Evolutionary conservation across 92 coral and sea anemone genomes (phyloP).

Genomic region (Actinostola sp.): DNA sequence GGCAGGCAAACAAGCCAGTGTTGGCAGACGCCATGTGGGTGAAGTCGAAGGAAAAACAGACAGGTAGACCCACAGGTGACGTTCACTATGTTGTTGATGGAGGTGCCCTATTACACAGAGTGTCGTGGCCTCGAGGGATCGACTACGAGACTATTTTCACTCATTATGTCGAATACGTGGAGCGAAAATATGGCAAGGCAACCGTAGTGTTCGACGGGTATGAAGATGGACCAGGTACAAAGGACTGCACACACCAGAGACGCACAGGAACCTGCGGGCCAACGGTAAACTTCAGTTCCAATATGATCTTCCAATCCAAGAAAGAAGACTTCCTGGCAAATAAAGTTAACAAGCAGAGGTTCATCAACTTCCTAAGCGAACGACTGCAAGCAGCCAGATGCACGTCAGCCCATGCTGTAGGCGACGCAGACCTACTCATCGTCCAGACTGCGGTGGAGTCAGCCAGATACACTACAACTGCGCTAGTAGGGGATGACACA

Average conservation of each 20-base stretch:
- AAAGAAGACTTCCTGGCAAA: constrained; percentile 22
- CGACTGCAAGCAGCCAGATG: neutral
- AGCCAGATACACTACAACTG: neutral
- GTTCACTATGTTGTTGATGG: too few species aligned
- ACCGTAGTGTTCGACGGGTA: constrained; percentile 60
- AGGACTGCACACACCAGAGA: constrained; percentile 45
- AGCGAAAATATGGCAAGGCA: constrained; percentile 31
- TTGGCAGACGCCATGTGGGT: too few species aligned
- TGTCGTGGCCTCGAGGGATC: constrained; percentile 1
- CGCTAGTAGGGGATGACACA: constrained; percentile 37
- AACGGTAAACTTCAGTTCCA: neutral
- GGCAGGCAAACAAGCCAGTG: too few species aligned
- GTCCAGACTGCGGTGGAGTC: constrained; percentile 19
- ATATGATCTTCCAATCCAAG: neutral
- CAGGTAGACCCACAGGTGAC: too few species aligned
- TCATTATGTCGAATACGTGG: constrained; percentile 20
- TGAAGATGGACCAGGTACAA: constrained; percentile 50
- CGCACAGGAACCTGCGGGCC: constrained; percentile 16
- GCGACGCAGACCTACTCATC: constrained; percentile 21
- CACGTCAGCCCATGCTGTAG: constrained; percentile 7
- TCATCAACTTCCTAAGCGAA: neutral
- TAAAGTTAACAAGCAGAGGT: constrained; percentile 1
- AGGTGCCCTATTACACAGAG: too few species aligned
- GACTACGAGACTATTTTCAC: neutral
- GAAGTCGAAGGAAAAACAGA: too few species aligned